Base-by-base conservation (phyloP, 2,888 invertebrate genomes). In the Drosophila anomelani region DNA sequence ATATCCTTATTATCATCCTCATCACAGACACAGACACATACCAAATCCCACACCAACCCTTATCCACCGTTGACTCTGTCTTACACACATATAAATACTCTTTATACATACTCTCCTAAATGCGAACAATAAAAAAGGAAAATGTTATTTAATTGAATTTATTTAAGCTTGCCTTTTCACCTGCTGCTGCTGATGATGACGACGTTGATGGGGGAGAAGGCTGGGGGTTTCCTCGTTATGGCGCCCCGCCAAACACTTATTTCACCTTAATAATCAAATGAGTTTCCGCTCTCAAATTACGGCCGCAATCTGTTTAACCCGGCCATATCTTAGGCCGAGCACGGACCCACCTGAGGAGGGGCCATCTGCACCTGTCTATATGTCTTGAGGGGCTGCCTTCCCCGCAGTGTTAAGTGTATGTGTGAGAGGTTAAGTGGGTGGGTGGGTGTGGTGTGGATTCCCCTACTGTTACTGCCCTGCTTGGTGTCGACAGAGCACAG, bases 121-220 rank as follows among this genome's bases (percentile, higher is more conserved):
- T 76, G 74, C 71, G 73, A 85, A 87, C 80, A 89, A 88, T 88
- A 89, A 88, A 75, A 67, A 80, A 83, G 79, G 81, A 89, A 85
- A 89, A 85, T 88, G 86, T 89, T 88, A 85, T 85, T 89, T 85
- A 89, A 88, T 85, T 85, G 84, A 89, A 85, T 88, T 88, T 86
- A 85, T 86, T 85, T 85, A 80, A 88, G 88, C 88, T 84, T 71
- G 74, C 79, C 61, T 68, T 62, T 73, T 72, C 60, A 59, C 63
- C 75, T 69, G 68, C 29, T 55, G 49, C 39, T 49, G 68, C 23
- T 55, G 49, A 29, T 49, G 29, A n/a, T 34, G 47, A 23, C 10
- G 58, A n/a, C 12, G 57, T 23, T n/a, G 57, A 8, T 32, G 39
- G 46, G 26, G 23, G 36, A 32, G 17, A 7, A 39, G 17, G 32